phyloP scores from a whole-genome alignment of 1,140 invertebrate genomes.

The Drosophila lini region DNA sequence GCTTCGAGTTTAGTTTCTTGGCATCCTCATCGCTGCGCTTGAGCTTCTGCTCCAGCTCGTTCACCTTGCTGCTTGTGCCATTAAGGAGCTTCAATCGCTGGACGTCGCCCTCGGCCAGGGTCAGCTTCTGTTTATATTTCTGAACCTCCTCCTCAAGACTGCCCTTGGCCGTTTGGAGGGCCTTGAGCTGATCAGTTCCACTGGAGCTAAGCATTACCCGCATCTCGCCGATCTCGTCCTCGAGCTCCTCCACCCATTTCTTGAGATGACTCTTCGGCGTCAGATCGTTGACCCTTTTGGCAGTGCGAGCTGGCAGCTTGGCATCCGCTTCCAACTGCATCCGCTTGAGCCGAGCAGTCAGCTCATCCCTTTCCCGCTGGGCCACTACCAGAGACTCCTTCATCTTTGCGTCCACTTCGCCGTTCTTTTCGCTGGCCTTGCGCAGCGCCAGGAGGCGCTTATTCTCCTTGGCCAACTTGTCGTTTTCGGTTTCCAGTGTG shows the following conservation, averaged over 20 bases:
- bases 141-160: constrained; percentile 69
- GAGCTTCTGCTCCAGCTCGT: constrained; percentile 73
- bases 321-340: constrained; percentile 69
- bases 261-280: constrained; percentile 81
- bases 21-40: constrained; percentile 76
- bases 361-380: constrained; percentile 70
- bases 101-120: constrained; percentile 69
- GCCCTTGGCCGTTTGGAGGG: constrained; percentile 67
- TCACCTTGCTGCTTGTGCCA: constrained; percentile 56
- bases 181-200: constrained; percentile 62
- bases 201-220: constrained; percentile 66
- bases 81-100: constrained; percentile 66
- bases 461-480: constrained; percentile 90
- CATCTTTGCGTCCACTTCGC: constrained; percentile 61
- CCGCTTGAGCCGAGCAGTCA: constrained; percentile 65
- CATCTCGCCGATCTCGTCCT: constrained; percentile 81
- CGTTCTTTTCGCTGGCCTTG: constrained; percentile 58
- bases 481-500: constrained; percentile 90
- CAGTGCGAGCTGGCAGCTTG: constrained; percentile 67
- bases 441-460: constrained; percentile 85
- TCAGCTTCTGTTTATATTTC: constrained; percentile 69
- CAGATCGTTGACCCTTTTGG: constrained; percentile 76
- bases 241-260: constrained; percentile 83
- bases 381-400: constrained; percentile 64
- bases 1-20: constrained; percentile 63